Evolutionary conservation across 2,113 vertebrate genomes (phyloP), one percentile per base, ranked within the genome.

Genomic region (Trinectes maculatus): DNA sequence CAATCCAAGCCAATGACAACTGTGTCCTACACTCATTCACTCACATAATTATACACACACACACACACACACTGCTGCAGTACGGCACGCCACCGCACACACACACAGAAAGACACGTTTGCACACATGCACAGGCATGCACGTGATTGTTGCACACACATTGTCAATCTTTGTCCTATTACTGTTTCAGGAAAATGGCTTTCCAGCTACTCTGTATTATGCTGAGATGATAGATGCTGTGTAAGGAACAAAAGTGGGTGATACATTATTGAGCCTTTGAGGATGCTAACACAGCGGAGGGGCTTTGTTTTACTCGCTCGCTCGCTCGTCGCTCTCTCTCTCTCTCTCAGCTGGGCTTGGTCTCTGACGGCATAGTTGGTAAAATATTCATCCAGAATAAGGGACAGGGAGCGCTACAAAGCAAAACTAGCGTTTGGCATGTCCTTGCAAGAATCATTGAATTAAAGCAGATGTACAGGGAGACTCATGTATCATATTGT

Each of bases 191-290:
- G 75, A 85, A 78, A 86, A 80, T 70, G 56, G 73, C 69, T 87
- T 78, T 79, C 51, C 44, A 49, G 56, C 81, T 74, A 10, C 54
- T 77, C 63, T 59, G 74, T 70, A 65, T 80, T 81, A 85, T 59
- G 52, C 61, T 34, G 43, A 66, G 63, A 84, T 88, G 87, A 87
- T 83, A 85, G 85, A 89, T 87, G 82, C 74, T 73, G 68, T 57
- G 74, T 72, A 64, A 88, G 74, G 65, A 84, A 85, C 77, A 82
- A 87, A 86, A 86, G 74, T 61, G 66, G 78, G 62, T 85, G 85
- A 86, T 87, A 72, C 77, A 87, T 89, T 86, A 87, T 86, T 83
- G 82, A 87, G 85, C 57, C 58, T 78, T 63, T 56, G 71, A 79
- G 74, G 68, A 71, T 77, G 66, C 69, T 59, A 82, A 81, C 76